Percentiles rank a stretch among this genome's conserved stretches.
Evolutionary conservation across 1,140 invertebrate species (phyloP).

Genomic region (Drosophila mauritiana): DNA sequence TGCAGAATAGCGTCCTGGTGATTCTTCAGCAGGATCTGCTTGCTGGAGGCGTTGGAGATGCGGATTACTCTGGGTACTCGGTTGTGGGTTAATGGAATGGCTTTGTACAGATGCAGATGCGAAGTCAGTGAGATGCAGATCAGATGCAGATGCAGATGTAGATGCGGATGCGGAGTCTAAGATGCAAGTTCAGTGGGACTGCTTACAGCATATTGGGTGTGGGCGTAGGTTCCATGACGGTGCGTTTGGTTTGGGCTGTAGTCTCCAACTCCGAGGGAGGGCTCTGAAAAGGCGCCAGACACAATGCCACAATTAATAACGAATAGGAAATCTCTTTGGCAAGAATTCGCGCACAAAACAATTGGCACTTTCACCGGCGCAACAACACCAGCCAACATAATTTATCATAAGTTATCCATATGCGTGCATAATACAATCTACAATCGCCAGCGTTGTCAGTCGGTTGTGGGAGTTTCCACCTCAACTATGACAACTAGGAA

Average conservation of each 20-base stretch:
- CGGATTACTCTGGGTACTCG: constrained; percentile 27
- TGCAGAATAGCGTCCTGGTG: constrained; percentile 71
- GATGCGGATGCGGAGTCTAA: constrained; percentile 14
- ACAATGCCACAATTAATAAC: constrained; percentile 60
- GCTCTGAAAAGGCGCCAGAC: constrained; percentile 28
- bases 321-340: constrained; percentile 67
- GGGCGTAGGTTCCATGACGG: constrained; percentile 55
- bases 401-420: constrained; percentile 62
- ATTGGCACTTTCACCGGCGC: constrained; percentile 69
- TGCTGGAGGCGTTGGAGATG: constrained; percentile 49
- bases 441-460: constrained; percentile 38
- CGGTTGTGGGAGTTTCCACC: constrained; percentile 62
- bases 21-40: constrained; percentile 77
- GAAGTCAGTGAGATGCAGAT: constrained; percentile 35
- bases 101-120: constrained; percentile 61
- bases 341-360: constrained; percentile 69
- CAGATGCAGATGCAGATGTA: constrained; percentile 25
- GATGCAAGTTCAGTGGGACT: constrained; percentile 41
- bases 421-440: constrained; percentile 5
- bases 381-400: constrained; percentile 56
- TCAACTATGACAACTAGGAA: constrained; percentile 71
- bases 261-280: constrained; percentile 14
- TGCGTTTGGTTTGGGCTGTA: constrained; percentile 3
- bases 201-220: constrained; percentile 72
- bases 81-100: constrained; percentile 51